A percentile compares a stretch with the other conserved stretches of the same genome.
These are phyloP conservation scores for Spodoptera picta DNA, from an alignment of 2,888 invertebrate species.

Conservation along the genomic window DNA sequence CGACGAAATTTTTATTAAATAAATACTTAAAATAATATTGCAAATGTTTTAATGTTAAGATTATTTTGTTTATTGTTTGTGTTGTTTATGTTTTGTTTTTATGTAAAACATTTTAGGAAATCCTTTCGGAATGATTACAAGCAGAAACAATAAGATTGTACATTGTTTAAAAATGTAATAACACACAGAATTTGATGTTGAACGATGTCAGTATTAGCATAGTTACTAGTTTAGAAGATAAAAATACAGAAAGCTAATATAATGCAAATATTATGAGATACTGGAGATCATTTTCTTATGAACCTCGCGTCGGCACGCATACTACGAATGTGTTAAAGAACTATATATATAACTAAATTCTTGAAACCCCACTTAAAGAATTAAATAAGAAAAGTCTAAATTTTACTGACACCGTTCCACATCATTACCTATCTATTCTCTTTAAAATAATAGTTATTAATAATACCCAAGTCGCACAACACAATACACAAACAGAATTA, in stretches of 20 bases:
- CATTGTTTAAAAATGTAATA: slow-evolving; percentile 8
- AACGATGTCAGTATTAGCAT: slow-evolving; percentile 15
- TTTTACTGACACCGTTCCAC: slow-evolving; percentile 17
- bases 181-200: slow-evolving; percentile 9
- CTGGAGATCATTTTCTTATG: neutral
- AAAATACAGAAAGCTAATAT: neutral
- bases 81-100: too few species aligned
- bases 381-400: neutral
- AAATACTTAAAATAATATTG: slow-evolving; percentile 20
- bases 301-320: neutral
- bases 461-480: slow-evolving; percentile 40
- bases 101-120: too few species aligned
- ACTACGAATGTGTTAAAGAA: neutral
- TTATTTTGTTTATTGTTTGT: too few species aligned
- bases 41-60: slow-evolving; percentile 4
- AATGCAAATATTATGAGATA: neutral
- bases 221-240: neutral
- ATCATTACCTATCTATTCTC: slow-evolving; percentile 3
- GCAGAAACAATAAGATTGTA: slow-evolving; percentile 4
- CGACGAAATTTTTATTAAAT: slow-evolving; percentile 25
- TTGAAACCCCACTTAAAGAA: too few species aligned
- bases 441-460: slow-evolving; percentile 27
- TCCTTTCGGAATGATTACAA: too few species aligned
- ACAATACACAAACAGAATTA: slow-evolving; percentile 32
- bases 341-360: too few species aligned